Base-by-base conservation (phyloP, 2,113 vertebrate species). In the Castor canadensis region DNA sequence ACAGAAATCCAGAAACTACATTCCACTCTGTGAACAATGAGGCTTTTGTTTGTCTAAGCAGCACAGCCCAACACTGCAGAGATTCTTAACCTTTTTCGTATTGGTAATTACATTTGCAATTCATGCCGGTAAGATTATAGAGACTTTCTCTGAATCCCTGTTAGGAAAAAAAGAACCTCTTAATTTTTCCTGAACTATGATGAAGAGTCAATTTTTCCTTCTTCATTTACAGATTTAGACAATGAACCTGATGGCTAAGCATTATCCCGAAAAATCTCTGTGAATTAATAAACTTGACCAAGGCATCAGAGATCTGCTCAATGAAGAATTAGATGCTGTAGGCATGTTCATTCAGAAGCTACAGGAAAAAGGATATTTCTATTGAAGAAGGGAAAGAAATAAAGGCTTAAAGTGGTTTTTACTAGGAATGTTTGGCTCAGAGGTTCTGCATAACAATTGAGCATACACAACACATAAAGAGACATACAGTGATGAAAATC, bases 61-160 rank as follows among this genome's bases (percentile, higher is more conserved):
- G 43, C 35, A 52, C 12, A 97, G 86, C 40, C 56, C 81, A 89
- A 66, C 11, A 93, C 15, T 95, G 96, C 40, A 91, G 75, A 92
- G 69, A 5, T 58, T 97, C 98, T 94, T 81, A 96, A 97, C 79
- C 56, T 88, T 73, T 67, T 91, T 89, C 0, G 0, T 92, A 32
- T 66, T 96, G 62, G 45, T 97, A 96, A 96, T 98, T 98, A 89
- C 91, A 98, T 98, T 97, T 97, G 82, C 43, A 96, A 95, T 97
- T 98, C 90, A 95, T 92, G 35, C 9, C 45, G 47, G 10, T 79
- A 62, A 80, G 76, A 93, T 89, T 92, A 32, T 76, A 47, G 67
- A 90, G 83, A 56, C 0, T 96, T 87, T 96, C 58, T 97, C 86
- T 93, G 96, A 97, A 95, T 90, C 87, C 28, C 10, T 75, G 3